Base-by-base conservation (phyloP, 1,140 invertebrate genomes). In the Archivesica marissinica region DNA sequence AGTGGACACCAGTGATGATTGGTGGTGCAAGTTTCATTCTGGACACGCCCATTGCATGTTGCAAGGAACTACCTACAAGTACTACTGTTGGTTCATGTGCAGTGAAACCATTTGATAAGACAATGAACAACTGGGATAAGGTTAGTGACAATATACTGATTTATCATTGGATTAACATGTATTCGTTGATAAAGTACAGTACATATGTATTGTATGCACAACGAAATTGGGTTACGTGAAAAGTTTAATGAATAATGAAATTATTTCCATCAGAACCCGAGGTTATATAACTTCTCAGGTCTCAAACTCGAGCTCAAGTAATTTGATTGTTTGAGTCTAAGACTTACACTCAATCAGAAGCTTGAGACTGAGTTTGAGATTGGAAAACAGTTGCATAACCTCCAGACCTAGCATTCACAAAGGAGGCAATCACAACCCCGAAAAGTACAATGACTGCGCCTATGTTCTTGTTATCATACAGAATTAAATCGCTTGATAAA, bases 1-100 rank as follows among this genome's bases (percentile, higher is more conserved):
- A 38, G 23, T 66, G 61, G 77, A 75, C 6, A 13, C 11, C 20
- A 38, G 23, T 38, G 20, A 4, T 17, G 7, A 7, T 68, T 17
- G 64, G 64, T 17, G 64, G 33, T 38, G 41, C 13, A n/a, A 4
- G 35, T 7, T 54, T n/a, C 52, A 11, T 30, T 17, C 44, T 80
- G 28, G 11, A 50, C 25, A 50, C 77, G 3, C 77, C 77, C 2
- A n/a, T 68, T 1, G 77, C 77, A 0, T 80, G 77, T 33, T 80
- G 77, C 28, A 68, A 80, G 44, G 70, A 17, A 30, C 64, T 80
- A 38, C 77, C 77, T 11, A 30, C 77, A 15, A 35, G 33, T 17
- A 0, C 0, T 17, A 13, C 13, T 0, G 13, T 35, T 20, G 28
- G 38, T 15, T n/a, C 15, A 13, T 54, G 52, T 54, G n/a, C 52